A percentile compares a stretch with the other conserved stretches of the same genome.
These are phyloP conservation scores for Hycleus cichorii DNA, from an alignment of 1,140 invertebrate species.

Conservation along the genomic window DNA sequence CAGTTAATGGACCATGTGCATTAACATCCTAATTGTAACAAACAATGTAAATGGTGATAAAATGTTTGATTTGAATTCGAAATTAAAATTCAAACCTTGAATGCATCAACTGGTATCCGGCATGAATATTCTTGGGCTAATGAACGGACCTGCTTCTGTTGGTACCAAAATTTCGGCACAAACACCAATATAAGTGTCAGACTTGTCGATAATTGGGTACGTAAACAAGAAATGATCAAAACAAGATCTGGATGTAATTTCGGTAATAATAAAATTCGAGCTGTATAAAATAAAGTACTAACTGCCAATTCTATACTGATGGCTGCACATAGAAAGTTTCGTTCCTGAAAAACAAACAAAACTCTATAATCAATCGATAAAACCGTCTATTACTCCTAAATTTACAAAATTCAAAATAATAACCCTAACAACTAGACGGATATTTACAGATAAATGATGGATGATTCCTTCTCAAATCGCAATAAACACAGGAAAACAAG, in stretches of 20 bases:
- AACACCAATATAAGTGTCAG: constrained; percentile 67
- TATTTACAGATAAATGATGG: too few species aligned
- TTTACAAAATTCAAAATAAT: too few species aligned
- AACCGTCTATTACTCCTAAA: too few species aligned
- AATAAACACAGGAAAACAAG: too few species aligned
- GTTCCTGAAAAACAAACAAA: constrained; percentile 49
- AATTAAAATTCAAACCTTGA: constrained; percentile 40
- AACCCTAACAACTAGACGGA: too few species aligned
- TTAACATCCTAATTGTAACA: constrained; percentile 31
- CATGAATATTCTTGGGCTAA: constrained; percentile 58
- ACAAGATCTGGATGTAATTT: constrained; percentile 60
- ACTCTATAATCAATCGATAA: neutral
- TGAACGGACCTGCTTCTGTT: constrained; percentile 55
- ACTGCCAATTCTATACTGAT: constrained; percentile 67
- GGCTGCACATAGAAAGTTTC: constrained; percentile 67
- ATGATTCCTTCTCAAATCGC: too few species aligned
- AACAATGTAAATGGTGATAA: neutral
- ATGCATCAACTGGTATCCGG: constrained; percentile 52
- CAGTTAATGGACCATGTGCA: constrained; percentile 35
- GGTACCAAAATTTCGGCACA: constrained; percentile 73
- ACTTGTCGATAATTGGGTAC: constrained; percentile 72
- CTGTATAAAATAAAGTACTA: constrained; percentile 60
- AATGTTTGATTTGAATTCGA: neutral
- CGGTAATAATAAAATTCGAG: constrained; percentile 54
- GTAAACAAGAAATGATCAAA: constrained; percentile 59